A percentile compares a stretch with the other conserved stretches of the same genome.
phyloP scores from a whole-genome alignment of 1,140 invertebrate species.

The Cryptotermes secundus region DNA sequence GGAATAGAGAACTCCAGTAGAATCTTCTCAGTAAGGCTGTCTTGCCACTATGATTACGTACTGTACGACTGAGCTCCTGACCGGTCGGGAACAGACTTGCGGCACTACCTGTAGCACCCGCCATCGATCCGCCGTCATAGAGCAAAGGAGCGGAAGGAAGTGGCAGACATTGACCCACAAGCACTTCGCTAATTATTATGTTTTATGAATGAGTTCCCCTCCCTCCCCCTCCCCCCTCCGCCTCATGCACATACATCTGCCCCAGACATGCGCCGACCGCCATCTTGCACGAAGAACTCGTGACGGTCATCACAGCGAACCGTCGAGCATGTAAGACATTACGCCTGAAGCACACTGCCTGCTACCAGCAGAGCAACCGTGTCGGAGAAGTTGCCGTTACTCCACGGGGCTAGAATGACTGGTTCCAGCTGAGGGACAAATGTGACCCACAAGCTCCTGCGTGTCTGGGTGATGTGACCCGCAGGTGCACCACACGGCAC shows the following conservation, averaged over 20 bases:
- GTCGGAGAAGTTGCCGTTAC: too few relatives aligned
- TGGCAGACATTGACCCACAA: conserved; percentile 14
- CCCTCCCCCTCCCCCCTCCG: too few relatives aligned
- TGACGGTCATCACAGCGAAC: background rate
- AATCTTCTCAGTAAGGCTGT: too few relatives aligned
- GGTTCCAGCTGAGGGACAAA: too few relatives aligned
- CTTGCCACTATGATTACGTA: too few relatives aligned
- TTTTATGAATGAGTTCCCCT: background rate
- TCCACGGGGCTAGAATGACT: too few relatives aligned
- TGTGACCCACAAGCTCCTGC: too few relatives aligned
- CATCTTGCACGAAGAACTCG: background rate
- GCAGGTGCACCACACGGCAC: too few relatives aligned
- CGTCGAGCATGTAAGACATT: background rate
- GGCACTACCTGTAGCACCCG: background rate
- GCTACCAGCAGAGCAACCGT: too few relatives aligned
- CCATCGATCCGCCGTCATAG: background rate
- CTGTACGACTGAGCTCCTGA: too few relatives aligned
- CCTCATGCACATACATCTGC: background rate
- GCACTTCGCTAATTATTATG: conserved; percentile 19
- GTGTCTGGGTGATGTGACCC: too few relatives aligned
- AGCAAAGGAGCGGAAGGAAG: background rate
- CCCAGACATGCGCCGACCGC: conserved; percentile 4
- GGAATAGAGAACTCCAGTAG: too few relatives aligned
- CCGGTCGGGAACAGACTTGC: background rate
- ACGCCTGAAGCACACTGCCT: background rate